Conservation (phyloP, 2,113 vertebrate species). For the Coptodon rendalli region DNA sequence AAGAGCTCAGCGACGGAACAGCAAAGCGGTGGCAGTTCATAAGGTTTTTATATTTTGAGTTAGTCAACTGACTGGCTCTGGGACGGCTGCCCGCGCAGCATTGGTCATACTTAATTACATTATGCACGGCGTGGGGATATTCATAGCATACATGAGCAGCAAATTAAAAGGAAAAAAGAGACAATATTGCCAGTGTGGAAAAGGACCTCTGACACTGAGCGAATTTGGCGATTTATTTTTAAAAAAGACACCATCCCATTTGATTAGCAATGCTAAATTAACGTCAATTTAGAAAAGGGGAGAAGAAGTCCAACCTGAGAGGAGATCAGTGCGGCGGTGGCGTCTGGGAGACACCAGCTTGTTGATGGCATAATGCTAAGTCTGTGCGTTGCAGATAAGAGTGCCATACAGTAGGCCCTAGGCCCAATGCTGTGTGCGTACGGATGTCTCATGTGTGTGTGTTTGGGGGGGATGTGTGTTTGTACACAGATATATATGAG, state of each 20-base stretch:
- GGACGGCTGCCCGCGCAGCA: constrained; percentile 69
- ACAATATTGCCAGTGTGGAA: constrained; percentile 62
- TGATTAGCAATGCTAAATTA: constrained; percentile 74
- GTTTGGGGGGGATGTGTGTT: constrained; percentile 16
- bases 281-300: constrained; percentile 24
- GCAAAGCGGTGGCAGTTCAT: constrained; percentile 49
- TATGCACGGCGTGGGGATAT: constrained; percentile 59
- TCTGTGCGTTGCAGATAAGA: constrained; percentile 69
- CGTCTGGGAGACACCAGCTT: constrained; percentile 38
- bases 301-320: constrained; percentile 58
- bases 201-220: constrained; percentile 66
- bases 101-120: constrained; percentile 80
- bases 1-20: background rate
- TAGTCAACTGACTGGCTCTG: constrained; percentile 70
- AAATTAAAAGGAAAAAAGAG: constrained; percentile 51
- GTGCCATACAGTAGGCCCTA: constrained; percentile 49
- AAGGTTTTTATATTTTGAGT: constrained; percentile 76
- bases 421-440: constrained; percentile 21
- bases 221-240: constrained; percentile 51
- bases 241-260: constrained; percentile 63
- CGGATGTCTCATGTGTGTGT: constrained; percentile 16
- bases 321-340: constrained; percentile 30
- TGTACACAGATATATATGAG: constrained; percentile 33
- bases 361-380: constrained; percentile 60
- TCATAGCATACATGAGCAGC: constrained; percentile 55